Base-by-base conservation (phyloP, 2,888 invertebrate species). In the Flabesymbios commensalis region DNA sequence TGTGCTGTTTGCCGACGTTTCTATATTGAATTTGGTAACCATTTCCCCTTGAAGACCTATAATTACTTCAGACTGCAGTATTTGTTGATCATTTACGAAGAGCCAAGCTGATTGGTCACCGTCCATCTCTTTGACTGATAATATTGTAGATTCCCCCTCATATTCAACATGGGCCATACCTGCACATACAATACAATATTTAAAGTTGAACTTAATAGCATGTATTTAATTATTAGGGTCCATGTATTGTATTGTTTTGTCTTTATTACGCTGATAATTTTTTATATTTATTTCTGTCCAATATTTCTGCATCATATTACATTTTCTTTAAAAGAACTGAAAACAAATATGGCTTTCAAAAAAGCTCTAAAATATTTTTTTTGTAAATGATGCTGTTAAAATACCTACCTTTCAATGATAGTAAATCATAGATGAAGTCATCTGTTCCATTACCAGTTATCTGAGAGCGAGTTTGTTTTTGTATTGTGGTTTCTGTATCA, bases 81-180 rank as follows among this genome's bases (percentile, higher is more conserved):
- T 64, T 61, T 75, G 75, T 7, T 61, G 5, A 5, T 61, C 51
- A 19, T 66, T 59, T 3, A 74, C 67, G 61, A 65, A 63, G n/a
- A 75, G 19, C 59, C 70, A 72, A 14, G 68, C 73, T 2, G 74
- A 70, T 14, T 66, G 63, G 60, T 75, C 75, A 1, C 75, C 75
- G 28, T 59, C 7, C 26, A 75, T 59, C 14, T 67, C 60, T 7
- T 61, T 53, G 1, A 72, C 61, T 45, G 55, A 54, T 10, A 75
- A 51, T 17, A 61, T 61, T 26, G 71, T 70, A 5, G 39, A 32
- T 2, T 43, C 14, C 0, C 48, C 47, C 1, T 68, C 69, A 60
- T 65, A 73, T 42, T 67, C 66, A 24, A 61, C 59, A 49, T 70
- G 52, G 22, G 74, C 71, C 65, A 68, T 69, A 10, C 74, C 75